phyloP scores from a whole-genome alignment of 2,797 vertebrate genomes.

The Arnoldichthys spilopterus region DNA sequence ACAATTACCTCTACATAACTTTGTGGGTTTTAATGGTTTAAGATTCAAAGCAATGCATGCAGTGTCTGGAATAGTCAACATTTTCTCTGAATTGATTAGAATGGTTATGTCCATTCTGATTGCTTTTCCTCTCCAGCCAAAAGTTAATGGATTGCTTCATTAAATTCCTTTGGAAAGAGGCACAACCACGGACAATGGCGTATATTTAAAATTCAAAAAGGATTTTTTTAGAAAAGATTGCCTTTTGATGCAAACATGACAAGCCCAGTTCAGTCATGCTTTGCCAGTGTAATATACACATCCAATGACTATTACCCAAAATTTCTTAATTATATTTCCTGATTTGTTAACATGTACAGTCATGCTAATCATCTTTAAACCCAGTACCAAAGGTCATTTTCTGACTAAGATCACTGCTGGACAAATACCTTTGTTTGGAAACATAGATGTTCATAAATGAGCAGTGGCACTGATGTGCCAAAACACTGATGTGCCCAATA shows the following conservation, averaged over 20 bases:
- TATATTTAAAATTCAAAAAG: slow-evolving; percentile 8
- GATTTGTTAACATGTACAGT: no score
- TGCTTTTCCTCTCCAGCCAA: slow-evolving; percentile 39
- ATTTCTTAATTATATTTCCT: background rate
- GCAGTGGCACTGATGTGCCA: background rate
- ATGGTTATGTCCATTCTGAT: slow-evolving; percentile 35
- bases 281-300: slow-evolving; percentile 17
- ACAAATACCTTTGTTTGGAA: background rate
- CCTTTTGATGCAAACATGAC: background rate
- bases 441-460: background rate
- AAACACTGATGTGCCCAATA: background rate
- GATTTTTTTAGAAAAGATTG: background rate
- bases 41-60: slow-evolving; percentile 44
- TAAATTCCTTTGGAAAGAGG: slow-evolving; percentile 31
- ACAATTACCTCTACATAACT: slow-evolving; percentile 51
- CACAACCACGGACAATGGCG: slow-evolving; percentile 13
- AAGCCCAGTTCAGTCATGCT: background rate
- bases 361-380: background rate
- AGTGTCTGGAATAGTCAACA: slow-evolving; percentile 32
- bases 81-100: slow-evolving; percentile 34
- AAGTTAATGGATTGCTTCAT: slow-evolving; percentile 47
- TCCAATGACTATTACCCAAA: background rate
- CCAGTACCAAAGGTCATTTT: background rate
- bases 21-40: slow-evolving; percentile 40
- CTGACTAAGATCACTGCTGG: background rate